Evolutionary conservation across 1,140 invertebrate species (phyloP), one percentile per base, ranked within the genome.

Genomic region (Dendrolimus kikuchii): DNA sequence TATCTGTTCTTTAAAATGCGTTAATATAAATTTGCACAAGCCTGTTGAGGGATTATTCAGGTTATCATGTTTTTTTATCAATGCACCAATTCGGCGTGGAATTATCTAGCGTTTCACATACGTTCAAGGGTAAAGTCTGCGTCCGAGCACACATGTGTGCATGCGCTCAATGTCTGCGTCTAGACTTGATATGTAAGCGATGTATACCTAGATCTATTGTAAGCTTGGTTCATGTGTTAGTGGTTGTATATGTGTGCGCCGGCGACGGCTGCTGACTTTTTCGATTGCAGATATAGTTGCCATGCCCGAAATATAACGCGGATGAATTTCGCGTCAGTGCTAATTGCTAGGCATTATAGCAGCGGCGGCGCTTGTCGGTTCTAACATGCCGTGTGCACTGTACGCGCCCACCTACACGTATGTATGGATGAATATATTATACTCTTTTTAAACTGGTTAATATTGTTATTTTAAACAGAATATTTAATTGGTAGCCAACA

Each of bases 111-210:
- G 64, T 68, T 72, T 71, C 75, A 78, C 74, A 77, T 73, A 66
- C 67, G 68, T 68, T 83, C 80, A 86, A 83, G 82, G 82, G 80
- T 80, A 86, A 81, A 74, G 68, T 78, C 80, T 79, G 68, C 68
- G 78, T 69, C 71, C 80, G 78, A 68, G 65, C 77, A 66, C 71
- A 68, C 71, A 65, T 66, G 60, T 60, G 51, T 64, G 67, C 72
- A 63, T 60, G 59, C 63, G 57, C 62, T 59, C 55, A 48, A 40
- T 71, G 69, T 76, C 59, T 68, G 73, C 58, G 71, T 72, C 57
- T 64, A 59, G 64, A 60, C 59, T 53, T 48, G 23, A 23, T 23
- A 23, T 23, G 49, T 59, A 46, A 66, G 53, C 63, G 55, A 46
- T 63, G 67, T 59, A 66, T 67, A 66, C 66, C 73, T 78, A 78